Base-by-base conservation (phyloP, 2,797 vertebrate genomes). In the Cirrhinus molitorella region DNA sequence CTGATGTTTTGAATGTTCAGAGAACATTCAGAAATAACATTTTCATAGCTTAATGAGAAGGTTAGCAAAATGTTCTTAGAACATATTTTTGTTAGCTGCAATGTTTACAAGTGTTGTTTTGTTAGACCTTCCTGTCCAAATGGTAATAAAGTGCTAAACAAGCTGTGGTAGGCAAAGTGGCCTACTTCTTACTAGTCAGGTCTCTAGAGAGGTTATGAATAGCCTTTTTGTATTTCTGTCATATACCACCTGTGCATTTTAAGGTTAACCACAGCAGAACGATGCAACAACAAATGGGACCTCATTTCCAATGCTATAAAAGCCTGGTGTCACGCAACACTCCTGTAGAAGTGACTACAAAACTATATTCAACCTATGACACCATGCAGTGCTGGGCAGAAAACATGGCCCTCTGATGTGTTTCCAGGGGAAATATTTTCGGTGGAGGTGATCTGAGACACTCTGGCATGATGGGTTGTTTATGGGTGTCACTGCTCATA, bases 381-480 rank as follows among this genome's bases (percentile, higher is more conserved):
- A 40, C 68, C 76, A 84, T 63, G 28, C 67, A 63, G 47, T 51
- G 73, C 80, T 28, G 23, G 12, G 49, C 49, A 55, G 59, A 85
- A 74, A 55, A 66, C 47, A 63, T n/a, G 37, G 17, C 6, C 37
- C 31, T 85, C 79, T 90, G 87, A 90, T 88, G 86, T 83, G 43
- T 40, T 80, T 90, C 89, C 90, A 90, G 85, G 61, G 72, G 45
- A 86, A 85, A 82, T 81, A 80, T 84, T 81, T 88, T 78, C 87
- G 83, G 78, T 45, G 63, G 79, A 76, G 77, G 77, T 85, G 63
- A 81, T 70, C 76, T 53, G 66, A 87, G 77, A 74, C 70, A 53
- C 80, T 88, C 81, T 85, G 87, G 68, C 49, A 84, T 84, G 47
- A 80, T 49, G 75, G 71, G 47, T 70, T 78, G 70, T 83, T 85